Base-by-base conservation (phyloP, 2,113 vertebrate species). In the Etia nguti region DNA sequence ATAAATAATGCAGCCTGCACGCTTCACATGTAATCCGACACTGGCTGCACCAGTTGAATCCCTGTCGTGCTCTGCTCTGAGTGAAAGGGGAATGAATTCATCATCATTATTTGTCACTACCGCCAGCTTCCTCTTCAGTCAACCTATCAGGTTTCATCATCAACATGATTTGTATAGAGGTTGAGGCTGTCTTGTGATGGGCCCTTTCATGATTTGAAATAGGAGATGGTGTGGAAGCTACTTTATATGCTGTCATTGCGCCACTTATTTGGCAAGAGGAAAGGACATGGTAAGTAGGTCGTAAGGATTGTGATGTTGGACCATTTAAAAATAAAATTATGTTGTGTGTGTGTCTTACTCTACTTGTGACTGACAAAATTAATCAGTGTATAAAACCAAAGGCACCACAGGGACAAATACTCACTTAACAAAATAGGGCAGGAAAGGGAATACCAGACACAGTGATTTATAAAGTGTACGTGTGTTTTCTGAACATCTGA, bases 1-100 rank as follows among this genome's bases (percentile, higher is more conserved):
- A 94, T 95, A 93, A 94, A 94, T 94, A 95, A 95, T 94, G 92
- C 90, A 92, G 88, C 50, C 82, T 22, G 86, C 82, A 54, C 12
- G 62, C 90, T 86, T 90, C 90, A 85, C 81, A 48, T 91, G 90
- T 92, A 90, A 93, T 95, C 70, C 68, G 56, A 90, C 91, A 89
- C 83, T 86, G 88, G 86, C 89, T 84, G 83, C 91, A 83, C 22
- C 59, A 86, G 89, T 87, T 34, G 80, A 85, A 87, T 83, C 75
- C 82, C 77, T 79, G 90, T 89, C 16, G 34, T 31, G 15, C 83
- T 80, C 70, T 2, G 84, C 88, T 65, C 82, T 52, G 56, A 87
- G 75, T 81, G 79, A 91, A 90, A 88, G 86, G 80, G 77, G 81
- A 87, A 93, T 89, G 59, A 87, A 94, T 95, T 91, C 88, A 93